phyloP scores from a whole-genome alignment of 2,888 invertebrate genomes.

The Ichneumoninae sp. region DNA sequence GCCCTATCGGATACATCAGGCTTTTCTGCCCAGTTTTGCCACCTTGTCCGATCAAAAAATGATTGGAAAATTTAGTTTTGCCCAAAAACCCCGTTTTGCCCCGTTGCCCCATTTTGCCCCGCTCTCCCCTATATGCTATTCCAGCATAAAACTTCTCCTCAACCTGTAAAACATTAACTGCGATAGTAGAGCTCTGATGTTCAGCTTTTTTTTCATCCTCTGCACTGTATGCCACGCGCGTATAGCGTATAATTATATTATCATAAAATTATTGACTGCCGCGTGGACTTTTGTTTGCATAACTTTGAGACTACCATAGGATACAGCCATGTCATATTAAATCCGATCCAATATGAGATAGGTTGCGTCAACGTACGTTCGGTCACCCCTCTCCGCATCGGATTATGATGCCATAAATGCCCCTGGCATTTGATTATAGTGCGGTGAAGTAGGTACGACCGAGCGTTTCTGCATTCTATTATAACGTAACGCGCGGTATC shows the following conservation, averaged over 20 bases:
- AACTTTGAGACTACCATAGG: conserved; percentile 19
- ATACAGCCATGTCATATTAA: conserved; percentile 37
- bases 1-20: too few species aligned
- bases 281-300: conserved; percentile 36
- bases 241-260: conserved; percentile 8
- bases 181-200: neutral
- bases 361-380: conserved; percentile 55
- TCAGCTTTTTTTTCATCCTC: neutral
- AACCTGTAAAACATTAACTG: neutral
- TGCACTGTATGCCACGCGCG: neutral
- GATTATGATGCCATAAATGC: conserved; percentile 62
- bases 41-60: too few species aligned
- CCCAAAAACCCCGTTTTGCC: too few species aligned
- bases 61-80: too few species aligned
- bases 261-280: conserved; percentile 27
- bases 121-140: too few species aligned
- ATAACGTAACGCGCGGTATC: conserved; percentile 45
- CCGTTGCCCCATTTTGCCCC: too few species aligned
- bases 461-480: conserved; percentile 55
- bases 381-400: conserved; percentile 50
- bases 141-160: neutral
- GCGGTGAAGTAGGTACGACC: conserved; percentile 53
- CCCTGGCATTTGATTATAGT: conserved; percentile 62
- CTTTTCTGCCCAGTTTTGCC: too few species aligned
- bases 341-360: conserved; percentile 49